These are phyloP conservation scores for Phoxinus dragarum DNA, from an alignment of 2,797 vertebrate species.

Conservation along the genomic window DNA sequence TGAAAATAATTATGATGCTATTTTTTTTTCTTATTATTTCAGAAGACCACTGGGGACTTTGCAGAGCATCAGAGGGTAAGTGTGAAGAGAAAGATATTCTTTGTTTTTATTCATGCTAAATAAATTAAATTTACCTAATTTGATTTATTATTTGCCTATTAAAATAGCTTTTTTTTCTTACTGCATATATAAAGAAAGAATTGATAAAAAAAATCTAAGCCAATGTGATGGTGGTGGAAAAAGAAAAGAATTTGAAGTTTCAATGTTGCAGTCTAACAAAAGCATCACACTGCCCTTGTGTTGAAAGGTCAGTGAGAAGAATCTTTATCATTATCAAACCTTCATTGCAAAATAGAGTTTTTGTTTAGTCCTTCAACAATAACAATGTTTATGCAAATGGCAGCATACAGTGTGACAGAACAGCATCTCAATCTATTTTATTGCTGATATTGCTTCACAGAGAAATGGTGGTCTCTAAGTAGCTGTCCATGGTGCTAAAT, in stretches of 20 bases:
- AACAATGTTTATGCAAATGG: neutral
- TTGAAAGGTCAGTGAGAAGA: constrained; percentile 60
- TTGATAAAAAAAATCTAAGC: neutral
- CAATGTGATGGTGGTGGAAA: neutral
- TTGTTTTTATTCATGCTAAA: neutral
- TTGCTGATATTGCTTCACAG: constrained; percentile 24
- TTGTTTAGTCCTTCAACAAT: constrained; percentile 1
- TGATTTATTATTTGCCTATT: neutral
- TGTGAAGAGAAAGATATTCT: neutral
- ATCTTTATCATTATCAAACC: constrained; percentile 66
- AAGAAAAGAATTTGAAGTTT: neutral
- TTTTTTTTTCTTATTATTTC: constrained; percentile 21
- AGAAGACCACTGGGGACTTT: constrained; percentile 1
- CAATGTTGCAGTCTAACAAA: neutral
- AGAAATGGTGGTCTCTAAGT: constrained; percentile 35
- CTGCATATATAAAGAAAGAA: neutral
- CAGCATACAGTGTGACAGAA: neutral
- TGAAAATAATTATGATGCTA: neutral
- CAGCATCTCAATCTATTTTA: constrained; percentile 24
- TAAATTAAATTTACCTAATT: neutral
- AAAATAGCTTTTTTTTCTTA: neutral
- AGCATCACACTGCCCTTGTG: constrained; percentile 58
- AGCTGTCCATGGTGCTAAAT: constrained; percentile 75
- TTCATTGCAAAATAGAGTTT: constrained; percentile 60
- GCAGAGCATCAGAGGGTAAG: constrained; percentile 32